phyloP scores from a whole-genome alignment of 1,140 invertebrate genomes.

The Hyphantria cunea region DNA sequence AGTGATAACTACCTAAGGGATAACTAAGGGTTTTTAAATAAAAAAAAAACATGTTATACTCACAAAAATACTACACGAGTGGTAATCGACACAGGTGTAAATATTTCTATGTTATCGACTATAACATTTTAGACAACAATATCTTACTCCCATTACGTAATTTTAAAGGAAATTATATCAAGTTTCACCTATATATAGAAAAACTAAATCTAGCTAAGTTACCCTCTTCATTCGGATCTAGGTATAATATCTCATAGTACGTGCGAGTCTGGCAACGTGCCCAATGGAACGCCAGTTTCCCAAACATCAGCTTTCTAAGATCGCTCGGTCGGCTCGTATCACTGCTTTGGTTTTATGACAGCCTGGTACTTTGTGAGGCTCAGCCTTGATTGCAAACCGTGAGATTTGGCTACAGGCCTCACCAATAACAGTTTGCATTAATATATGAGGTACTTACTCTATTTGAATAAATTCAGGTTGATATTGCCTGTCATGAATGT shows the following conservation, averaged over 20 bases:
- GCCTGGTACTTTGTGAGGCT: constrained; percentile 25
- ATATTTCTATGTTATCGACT: no score
- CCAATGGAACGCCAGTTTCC: constrained; percentile 24
- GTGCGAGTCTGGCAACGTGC: constrained; percentile 14
- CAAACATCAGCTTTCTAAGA: constrained; percentile 27
- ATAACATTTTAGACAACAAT: no score
- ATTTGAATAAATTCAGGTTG: neutral
- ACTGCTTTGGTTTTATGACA: constrained; percentile 24
- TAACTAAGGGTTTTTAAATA: no score
- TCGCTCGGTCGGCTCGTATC: constrained; percentile 17
- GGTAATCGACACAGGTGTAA: no score
- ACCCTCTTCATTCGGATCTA: no score
- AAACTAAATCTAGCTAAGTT: no score
- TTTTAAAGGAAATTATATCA: no score
- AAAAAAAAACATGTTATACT: no score
- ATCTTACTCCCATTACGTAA: no score
- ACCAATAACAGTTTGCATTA: constrained; percentile 25
- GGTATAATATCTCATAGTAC: neutral
- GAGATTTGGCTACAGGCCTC: constrained; percentile 19
- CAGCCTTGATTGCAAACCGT: constrained; percentile 24
- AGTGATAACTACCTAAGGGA: no score
- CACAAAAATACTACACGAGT: no score
- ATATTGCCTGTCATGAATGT: neutral
- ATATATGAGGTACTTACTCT: constrained; percentile 8
- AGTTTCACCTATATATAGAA: no score